Conservation (phyloP, 2,888 invertebrate genomes). For the Heliconius charithonia region DNA sequence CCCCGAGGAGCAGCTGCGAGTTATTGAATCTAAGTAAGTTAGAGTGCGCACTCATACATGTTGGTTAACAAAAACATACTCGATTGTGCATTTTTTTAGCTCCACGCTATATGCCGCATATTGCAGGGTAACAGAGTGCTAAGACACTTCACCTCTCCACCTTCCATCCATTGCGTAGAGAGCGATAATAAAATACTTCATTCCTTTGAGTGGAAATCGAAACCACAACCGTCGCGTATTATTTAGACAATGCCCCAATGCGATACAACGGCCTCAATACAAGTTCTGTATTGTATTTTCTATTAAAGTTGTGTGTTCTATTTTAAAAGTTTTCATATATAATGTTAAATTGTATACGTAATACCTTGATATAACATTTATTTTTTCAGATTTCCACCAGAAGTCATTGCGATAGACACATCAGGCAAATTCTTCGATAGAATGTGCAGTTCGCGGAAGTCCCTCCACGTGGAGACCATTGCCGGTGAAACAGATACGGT, state of each 20-base stretch:
- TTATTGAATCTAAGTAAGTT: slow-evolving; percentile 90
- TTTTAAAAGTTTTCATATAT: background rate
- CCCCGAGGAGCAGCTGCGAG: slow-evolving; percentile 93
- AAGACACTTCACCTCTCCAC: too few species aligned
- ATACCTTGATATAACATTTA: background rate
- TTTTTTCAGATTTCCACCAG: slow-evolving; percentile 89
- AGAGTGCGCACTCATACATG: too few species aligned
- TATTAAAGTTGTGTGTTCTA: background rate
- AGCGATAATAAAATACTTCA: background rate
- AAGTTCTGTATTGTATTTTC: background rate
- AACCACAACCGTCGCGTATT: background rate
- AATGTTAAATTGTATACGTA: background rate
- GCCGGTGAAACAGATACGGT: slow-evolving; percentile 85
- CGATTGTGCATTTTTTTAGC: too few species aligned
- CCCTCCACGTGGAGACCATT: slow-evolving; percentile 85
- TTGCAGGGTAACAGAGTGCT: too few species aligned
- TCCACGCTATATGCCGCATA: too few species aligned
- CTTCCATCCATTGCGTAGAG: too few species aligned
- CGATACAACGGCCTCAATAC: background rate
- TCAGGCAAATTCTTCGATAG: slow-evolving; percentile 94
- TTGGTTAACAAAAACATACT: too few species aligned
- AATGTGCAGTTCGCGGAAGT: slow-evolving; percentile 93
- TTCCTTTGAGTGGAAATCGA: background rate
- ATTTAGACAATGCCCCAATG: background rate
- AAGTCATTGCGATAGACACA: slow-evolving; percentile 94